Evolutionary conservation across 1,140 invertebrate species (phyloP).

Genomic region (Theocolax elegans): DNA sequence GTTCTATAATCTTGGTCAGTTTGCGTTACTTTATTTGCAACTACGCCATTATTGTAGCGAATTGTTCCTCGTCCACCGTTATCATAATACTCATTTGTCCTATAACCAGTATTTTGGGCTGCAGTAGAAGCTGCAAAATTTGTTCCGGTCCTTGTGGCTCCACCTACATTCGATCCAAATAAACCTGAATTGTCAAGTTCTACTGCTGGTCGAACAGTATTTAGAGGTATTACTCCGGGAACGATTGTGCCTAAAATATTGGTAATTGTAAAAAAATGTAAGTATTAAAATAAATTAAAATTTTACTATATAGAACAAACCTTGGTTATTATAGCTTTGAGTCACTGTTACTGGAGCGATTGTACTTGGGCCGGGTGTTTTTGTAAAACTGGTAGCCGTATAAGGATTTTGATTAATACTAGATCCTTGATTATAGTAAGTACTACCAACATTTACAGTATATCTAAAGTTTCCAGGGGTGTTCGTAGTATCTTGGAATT

Average conservation of each 20-base stretch:
- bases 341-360: neutral
- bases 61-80: conserved; percentile 55
- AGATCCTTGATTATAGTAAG: neutral
- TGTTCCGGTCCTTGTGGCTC: neutral
- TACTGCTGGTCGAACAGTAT: neutral
- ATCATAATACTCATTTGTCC: conserved; percentile 54
- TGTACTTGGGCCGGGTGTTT: neutral
- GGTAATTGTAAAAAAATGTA: neutral
- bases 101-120: conserved; percentile 43
- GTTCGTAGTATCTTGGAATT: neutral
- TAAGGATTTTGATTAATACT: conserved; percentile 5
- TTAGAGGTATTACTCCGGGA: neutral
- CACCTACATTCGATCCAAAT: conserved; percentile 6
- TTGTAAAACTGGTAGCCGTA: neutral
- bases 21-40: conserved; percentile 48
- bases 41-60: conserved; percentile 52
- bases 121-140: neutral
- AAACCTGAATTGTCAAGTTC: conserved; percentile 31
- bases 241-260: conserved; percentile 1
- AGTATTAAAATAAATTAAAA: conserved; percentile 2
- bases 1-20: conserved; percentile 35
- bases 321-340: conserved; percentile 9
- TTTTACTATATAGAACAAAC: conserved; percentile 2
- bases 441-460: neutral
- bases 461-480: neutral